These are phyloP conservation scores for Tenodera sinensis DNA, from an alignment of 2,888 invertebrate species.

Conservation along the genomic window DNA sequence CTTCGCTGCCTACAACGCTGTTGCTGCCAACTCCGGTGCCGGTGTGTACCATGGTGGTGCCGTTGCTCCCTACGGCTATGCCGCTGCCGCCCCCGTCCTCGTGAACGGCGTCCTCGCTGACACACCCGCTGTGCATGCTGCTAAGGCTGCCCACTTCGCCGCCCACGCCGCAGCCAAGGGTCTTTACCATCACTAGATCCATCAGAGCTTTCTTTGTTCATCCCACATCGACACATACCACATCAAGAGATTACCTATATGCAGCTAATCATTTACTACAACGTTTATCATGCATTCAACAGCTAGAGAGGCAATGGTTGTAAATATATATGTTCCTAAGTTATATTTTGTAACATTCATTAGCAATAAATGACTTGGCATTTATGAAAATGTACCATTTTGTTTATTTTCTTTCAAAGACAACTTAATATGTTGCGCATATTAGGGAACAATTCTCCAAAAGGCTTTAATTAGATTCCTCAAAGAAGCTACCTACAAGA, in stretches of 20 bases:
- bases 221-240: background rate
- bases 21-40: background rate
- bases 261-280: background rate
- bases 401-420: background rate
- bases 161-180: conserved; percentile 42
- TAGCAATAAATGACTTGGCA: background rate
- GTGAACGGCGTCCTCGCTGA: background rate
- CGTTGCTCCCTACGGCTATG: conserved; percentile 36
- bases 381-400: background rate
- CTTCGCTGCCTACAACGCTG: conserved; percentile 34
- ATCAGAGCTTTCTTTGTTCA: background rate
- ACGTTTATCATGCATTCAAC: background rate
- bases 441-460: too few relatives aligned
- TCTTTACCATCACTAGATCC: background rate
- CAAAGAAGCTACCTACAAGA: too few relatives aligned
- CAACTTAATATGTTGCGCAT: too few relatives aligned
- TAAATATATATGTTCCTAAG: background rate
- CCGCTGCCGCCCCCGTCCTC: conserved; percentile 34
- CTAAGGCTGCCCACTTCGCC: conserved; percentile 51
- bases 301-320: background rate
- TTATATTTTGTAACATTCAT: background rate
- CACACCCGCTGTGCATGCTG: conserved; percentile 51
- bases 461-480: too few relatives aligned
- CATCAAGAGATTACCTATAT: background rate
- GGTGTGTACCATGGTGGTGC: conserved; percentile 27